These are phyloP conservation scores for Sthenelais limicola DNA, from an alignment of 2,888 invertebrate genomes.

Conservation along the genomic window DNA sequence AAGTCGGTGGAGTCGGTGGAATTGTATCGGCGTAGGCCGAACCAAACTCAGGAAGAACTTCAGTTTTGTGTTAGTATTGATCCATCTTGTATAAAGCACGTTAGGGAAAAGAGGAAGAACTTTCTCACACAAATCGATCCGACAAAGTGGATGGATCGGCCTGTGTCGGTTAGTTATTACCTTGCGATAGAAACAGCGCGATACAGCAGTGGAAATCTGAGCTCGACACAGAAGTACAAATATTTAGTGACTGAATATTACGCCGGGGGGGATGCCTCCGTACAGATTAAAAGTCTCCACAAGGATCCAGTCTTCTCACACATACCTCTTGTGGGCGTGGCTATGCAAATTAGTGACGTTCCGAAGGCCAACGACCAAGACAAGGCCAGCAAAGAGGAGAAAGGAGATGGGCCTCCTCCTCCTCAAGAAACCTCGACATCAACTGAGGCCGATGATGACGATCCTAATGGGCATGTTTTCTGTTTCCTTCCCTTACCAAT, in stretches of 20 bases:
- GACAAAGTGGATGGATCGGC: constrained; percentile 22
- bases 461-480: constrained; percentile 61
- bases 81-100: constrained; percentile 25
- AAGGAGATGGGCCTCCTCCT: not conserved
- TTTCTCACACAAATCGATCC: constrained; percentile 11
- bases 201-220: not conserved
- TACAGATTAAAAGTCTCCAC: constrained; percentile 37
- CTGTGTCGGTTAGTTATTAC: constrained; percentile 24
- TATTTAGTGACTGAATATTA: constrained; percentile 47
- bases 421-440: not conserved
- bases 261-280: constrained; percentile 45
- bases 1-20: constrained; percentile 59
- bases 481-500: constrained; percentile 68
- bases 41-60: constrained; percentile 13
- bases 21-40: constrained; percentile 44
- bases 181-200: constrained; percentile 36
- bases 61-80: constrained; percentile 42
- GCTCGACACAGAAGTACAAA: constrained; percentile 1
- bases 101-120: constrained; percentile 18
- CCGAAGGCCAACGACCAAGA: not conserved
- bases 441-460: constrained; percentile 1
- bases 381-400: not conserved
- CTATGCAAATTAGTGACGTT: constrained; percentile 41
- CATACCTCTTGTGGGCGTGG: constrained; percentile 56
- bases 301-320: constrained; percentile 48